Evolutionary conservation across 2,888 invertebrate species (phyloP).

Genomic region (Cyrtodaria siliqua): DNA sequence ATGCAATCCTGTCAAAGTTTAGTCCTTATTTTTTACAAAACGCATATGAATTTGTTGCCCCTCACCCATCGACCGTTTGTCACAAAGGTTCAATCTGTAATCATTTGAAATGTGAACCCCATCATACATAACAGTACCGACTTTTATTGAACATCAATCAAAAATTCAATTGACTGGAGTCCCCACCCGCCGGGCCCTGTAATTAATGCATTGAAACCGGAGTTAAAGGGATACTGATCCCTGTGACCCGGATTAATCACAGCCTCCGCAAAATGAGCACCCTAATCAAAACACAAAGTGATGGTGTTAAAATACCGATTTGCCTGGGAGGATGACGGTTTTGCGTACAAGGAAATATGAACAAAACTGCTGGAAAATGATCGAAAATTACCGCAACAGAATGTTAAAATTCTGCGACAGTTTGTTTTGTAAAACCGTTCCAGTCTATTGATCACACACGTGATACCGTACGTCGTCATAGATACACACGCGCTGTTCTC

Average conservation of each 20-base stretch:
- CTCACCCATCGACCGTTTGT: conserved; percentile 34
- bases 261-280: conserved; percentile 57
- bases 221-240: conserved; percentile 50
- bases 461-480: conserved; percentile 2
- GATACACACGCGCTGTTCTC: conserved; percentile 3
- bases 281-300: conserved; percentile 57
- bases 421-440: conserved; percentile 31
- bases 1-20: conserved; percentile 27
- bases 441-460: conserved; percentile 32
- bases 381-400: conserved; percentile 46
- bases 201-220: conserved; percentile 65
- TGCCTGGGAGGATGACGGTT: conserved; percentile 3
- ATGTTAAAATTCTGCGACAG: conserved; percentile 19
- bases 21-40: conserved; percentile 29
- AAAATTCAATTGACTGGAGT: conserved; percentile 55
- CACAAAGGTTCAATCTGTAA: conserved; percentile 51
- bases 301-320: conserved; percentile 55
- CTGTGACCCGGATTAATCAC: conserved; percentile 64
- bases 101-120: conserved; percentile 63
- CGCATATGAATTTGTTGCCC: conserved; percentile 27
- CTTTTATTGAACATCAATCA: conserved; percentile 66
- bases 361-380: conserved; percentile 34
- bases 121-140: conserved; percentile 58
- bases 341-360: conserved; percentile 20
- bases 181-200: conserved; percentile 65